Evolutionary conservation across 2,797 vertebrate genomes (phyloP).

Genomic region (Mormyrops boulengeri): DNA sequence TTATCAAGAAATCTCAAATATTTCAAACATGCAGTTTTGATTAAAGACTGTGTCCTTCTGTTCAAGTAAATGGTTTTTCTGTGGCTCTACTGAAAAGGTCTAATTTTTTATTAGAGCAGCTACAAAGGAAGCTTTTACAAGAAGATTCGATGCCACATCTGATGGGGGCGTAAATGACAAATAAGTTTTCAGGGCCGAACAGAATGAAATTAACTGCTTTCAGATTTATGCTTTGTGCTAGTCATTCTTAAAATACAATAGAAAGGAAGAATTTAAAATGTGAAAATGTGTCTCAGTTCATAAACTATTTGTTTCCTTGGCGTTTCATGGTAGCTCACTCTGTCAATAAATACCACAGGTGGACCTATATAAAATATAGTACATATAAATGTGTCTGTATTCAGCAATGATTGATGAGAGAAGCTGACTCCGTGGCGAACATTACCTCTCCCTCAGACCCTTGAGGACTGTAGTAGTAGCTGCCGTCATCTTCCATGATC

Average conservation of each 20-base stretch:
- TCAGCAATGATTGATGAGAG: not conserved
- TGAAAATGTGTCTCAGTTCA: not conserved
- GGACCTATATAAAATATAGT: not conserved
- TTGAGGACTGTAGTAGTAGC: conserved; percentile 83
- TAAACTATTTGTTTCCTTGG: not conserved
- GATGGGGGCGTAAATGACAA: not conserved
- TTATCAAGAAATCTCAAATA: not conserved
- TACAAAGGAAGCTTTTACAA: not conserved
- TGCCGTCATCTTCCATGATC: conserved; percentile 79
- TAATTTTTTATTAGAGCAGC: not conserved
- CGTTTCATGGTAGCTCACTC: not conserved
- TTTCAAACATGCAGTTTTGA: not conserved
- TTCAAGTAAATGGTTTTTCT: not conserved
- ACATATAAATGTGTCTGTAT: not conserved
- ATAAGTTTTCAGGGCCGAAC: not conserved
- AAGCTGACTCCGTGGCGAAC: not conserved
- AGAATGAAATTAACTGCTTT: not conserved
- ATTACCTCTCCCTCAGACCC: conserved; percentile 82
- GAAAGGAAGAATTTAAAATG: not conserved
- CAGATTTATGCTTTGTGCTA: not conserved
- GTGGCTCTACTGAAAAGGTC: not conserved
- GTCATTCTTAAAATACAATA: not conserved
- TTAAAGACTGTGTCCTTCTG: not conserved
- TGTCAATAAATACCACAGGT: not conserved
- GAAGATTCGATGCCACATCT: not conserved